Evolutionary conservation across 2,797 vertebrate species (phyloP).

Genomic region (Borostomias antarcticus): DNA sequence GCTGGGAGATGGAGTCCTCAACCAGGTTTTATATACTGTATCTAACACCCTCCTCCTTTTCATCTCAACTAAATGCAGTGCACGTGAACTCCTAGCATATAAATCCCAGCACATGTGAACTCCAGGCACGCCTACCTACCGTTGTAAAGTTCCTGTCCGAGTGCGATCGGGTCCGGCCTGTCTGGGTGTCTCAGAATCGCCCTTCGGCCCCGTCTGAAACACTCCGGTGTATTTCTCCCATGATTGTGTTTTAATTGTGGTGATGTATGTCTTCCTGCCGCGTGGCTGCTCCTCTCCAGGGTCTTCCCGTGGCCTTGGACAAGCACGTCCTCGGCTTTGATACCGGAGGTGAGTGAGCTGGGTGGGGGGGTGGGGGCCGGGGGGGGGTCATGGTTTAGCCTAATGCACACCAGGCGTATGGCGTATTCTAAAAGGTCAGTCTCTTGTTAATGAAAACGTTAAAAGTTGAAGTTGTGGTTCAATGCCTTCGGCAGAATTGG

Average conservation of each 20-base stretch:
- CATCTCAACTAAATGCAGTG: neutral
- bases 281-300: conserved; percentile 71
- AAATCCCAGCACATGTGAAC: neutral
- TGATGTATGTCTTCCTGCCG: conserved; percentile 3
- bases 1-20: conserved; percentile 2
- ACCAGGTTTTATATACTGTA: neutral
- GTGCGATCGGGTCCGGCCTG: neutral
- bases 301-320: conserved; percentile 91
- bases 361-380: too few relatives aligned
- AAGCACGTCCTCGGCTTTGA: conserved; percentile 95
- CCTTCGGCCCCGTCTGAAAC: neutral
- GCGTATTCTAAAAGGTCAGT: neutral
- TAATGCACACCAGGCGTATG: neutral
- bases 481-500: too few relatives aligned
- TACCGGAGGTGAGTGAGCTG: conserved; percentile 91
- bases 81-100: neutral
- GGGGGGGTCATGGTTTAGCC: neutral
- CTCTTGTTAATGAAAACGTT: neutral
- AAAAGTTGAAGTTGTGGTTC: neutral
- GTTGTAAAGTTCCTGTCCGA: neutral
- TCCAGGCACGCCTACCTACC: neutral
- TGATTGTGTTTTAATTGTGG: conserved; percentile 6
- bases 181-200: neutral
- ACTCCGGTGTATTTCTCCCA: neutral
- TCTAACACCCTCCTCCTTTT: neutral